Evolutionary conservation across 2,113 vertebrate genomes (phyloP), one percentile per base, ranked within the genome.

Genomic region (Aythya baeri): DNA sequence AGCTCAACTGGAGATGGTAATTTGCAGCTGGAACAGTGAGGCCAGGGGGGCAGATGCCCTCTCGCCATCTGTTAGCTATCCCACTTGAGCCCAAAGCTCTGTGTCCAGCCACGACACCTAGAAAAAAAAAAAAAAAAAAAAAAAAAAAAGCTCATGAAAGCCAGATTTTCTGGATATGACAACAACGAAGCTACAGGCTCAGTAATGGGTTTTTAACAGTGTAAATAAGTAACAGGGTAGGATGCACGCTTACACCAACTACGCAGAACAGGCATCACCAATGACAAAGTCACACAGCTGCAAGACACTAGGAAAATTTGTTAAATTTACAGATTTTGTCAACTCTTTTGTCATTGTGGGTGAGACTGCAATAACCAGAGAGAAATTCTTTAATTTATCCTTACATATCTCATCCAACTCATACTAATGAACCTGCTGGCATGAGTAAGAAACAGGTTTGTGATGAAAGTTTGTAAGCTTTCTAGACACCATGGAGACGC

Each of bases 51-150:
- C 21, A 57, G 10, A 11, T 68, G n/a, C 20, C 32, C 6, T 34
- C 22, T 54, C 31, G 27, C 29, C 17, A 57, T 74, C 52, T 57
- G 25, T 32, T 83, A 17, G 14, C 43, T 43, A 73, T 41, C 41
- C 41, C 41, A 59, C 12, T 13, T 1, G 1, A 78, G 29, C 20
- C n/a, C 54, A 74, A 55, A 78, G 14, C 13, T 49, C 38, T 66
- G 26, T n/a, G 21, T 49, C 38, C 25, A 34, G 58, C 15, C 52
- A 49, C 0, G 1, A 2, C 3, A 1, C 27, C 16, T 23, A 5
- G 27, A 12, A 13, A 72, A 59, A 46, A 27, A 11, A 49, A 21
- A 49, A 21, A 49, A 49, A 61, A 46, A 27, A 11, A 44, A 6
- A 43, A 43, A n/a, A 8, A 34, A 34, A 34, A 34, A 34, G 34